Conservation (phyloP, 2,888 invertebrate species). For the Anoplius nigerrimus region DNA sequence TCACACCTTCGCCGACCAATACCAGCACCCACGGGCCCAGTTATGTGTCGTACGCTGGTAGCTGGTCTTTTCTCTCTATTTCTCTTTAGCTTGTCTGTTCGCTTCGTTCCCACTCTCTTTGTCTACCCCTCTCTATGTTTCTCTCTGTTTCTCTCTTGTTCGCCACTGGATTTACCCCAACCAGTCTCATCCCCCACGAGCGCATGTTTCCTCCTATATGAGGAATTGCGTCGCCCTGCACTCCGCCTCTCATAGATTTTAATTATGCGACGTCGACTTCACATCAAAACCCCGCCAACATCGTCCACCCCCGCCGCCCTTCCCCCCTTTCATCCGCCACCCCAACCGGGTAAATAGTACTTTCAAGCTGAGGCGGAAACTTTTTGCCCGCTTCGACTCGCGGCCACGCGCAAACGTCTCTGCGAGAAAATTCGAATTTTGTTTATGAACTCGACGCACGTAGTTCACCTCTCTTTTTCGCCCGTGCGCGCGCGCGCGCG, state of each 20-base stretch:
- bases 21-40: slow-evolving; percentile 1
- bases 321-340: slow-evolving; percentile 28
- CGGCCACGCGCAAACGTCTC: neutral
- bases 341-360: slow-evolving; percentile 29
- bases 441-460: neutral
- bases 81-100: neutral
- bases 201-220: neutral
- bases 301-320: slow-evolving; percentile 14
- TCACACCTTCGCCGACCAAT: slow-evolving; percentile 18
- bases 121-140: neutral
- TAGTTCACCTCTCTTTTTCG: neutral
- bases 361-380: slow-evolving; percentile 20
- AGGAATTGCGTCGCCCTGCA: neutral
- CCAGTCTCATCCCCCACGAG: neutral
- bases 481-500: too few relatives aligned
- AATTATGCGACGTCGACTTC: slow-evolving; percentile 28
- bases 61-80: neutral
- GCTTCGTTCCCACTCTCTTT: neutral
- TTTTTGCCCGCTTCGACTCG: slow-evolving; percentile 9
- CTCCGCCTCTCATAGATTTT: slow-evolving; percentile 30
- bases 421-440: neutral
- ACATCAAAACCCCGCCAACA: neutral
- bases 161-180: neutral
- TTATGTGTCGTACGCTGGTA: neutral
- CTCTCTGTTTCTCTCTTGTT: too few relatives aligned